Conservation (phyloP, 2,888 invertebrate species). For the Tipula helvola region DNA sequence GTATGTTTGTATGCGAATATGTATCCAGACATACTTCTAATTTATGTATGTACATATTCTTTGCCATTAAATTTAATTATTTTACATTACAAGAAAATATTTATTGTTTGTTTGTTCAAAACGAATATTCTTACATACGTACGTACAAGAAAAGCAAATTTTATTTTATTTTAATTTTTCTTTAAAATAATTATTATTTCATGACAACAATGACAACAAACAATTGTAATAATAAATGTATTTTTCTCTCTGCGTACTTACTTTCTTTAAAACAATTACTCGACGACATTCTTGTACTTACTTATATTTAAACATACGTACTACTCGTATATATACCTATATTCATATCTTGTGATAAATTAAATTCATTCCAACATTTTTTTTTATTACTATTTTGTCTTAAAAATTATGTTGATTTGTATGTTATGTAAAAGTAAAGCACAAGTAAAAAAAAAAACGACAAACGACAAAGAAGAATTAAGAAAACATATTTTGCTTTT, state of each 20-base stretch:
- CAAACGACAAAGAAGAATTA: background rate
- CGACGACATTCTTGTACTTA: background rate
- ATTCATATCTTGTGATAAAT: background rate
- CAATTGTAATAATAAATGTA: background rate
- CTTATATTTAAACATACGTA: background rate
- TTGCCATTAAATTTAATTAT: background rate
- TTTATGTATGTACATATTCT: background rate
- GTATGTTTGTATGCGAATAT: background rate
- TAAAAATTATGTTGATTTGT: background rate
- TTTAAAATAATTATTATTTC: slow-evolving; percentile 4
- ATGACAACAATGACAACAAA: background rate
- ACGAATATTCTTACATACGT: background rate
- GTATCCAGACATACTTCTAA: background rate
- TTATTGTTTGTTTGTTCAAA: background rate
- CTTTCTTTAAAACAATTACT: background rate
- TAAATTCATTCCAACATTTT: background rate
- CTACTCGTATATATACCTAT: background rate
- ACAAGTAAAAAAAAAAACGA: background rate
- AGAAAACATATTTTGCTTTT: background rate
- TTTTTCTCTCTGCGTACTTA: background rate
- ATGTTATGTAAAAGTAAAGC: background rate
- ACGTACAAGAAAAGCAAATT: background rate
- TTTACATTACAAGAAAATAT: background rate
- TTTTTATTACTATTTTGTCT: background rate
- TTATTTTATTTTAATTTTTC: background rate